These are phyloP conservation scores for Xiphophorus hellerii DNA, from an alignment of 2,113 vertebrate genomes.

Conservation along the genomic window DNA sequence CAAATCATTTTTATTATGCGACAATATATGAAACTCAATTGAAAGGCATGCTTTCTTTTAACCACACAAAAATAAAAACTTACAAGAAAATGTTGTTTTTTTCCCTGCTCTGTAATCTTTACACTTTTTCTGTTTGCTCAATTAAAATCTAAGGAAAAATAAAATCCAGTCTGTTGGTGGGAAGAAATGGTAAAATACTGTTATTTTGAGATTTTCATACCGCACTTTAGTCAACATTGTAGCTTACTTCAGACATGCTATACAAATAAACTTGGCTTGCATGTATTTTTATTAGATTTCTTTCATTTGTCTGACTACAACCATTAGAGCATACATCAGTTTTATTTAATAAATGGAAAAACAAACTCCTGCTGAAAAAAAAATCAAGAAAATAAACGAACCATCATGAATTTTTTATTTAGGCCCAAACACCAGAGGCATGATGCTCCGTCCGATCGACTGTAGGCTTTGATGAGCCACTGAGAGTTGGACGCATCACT, in stretches of 20 bases:
- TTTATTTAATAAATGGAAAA: background rate
- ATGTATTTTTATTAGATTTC: background rate
- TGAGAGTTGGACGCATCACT: constrained; percentile 32
- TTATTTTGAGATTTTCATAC: background rate
- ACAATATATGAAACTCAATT: too few species aligned
- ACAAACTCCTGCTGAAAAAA: background rate
- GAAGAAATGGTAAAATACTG: background rate
- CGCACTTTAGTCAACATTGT: background rate
- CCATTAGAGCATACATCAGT: background rate
- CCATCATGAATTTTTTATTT: background rate
- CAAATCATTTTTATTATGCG: too few species aligned
- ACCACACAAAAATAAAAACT: too few species aligned
- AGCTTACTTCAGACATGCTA: background rate
- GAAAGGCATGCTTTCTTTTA: too few species aligned
- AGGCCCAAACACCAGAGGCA: constrained; percentile 6
- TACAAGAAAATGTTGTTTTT: too few species aligned
- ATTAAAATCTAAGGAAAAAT: too few species aligned
- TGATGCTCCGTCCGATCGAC: constrained; percentile 20
- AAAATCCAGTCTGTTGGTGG: too few species aligned
- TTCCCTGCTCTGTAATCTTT: too few species aligned
- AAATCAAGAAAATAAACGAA: background rate
- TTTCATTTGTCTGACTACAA: background rate
- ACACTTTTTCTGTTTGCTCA: too few species aligned
- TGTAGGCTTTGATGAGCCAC: constrained; percentile 30
- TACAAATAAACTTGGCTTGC: background rate